Evolutionary conservation across 2,113 vertebrate genomes (phyloP), one percentile per base, ranked within the genome.

Genomic region (Daboia siamensis): DNA sequence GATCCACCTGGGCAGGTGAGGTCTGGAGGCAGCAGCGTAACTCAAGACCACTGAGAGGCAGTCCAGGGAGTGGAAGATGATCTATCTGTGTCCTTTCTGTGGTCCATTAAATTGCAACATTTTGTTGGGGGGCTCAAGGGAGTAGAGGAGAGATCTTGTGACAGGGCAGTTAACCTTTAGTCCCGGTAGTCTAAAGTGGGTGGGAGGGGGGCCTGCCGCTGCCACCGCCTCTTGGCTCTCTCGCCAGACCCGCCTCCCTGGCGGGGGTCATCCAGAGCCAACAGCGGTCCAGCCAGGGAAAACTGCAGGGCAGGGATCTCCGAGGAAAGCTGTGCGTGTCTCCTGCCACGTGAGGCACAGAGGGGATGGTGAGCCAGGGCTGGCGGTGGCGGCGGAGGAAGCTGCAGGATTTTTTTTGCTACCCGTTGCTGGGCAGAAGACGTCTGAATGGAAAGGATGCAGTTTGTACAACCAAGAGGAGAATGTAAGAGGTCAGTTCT

Each of bases 131-230:
- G 69, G 69, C 12, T 74, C 15, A 74, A 39, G 69, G 69, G 69
- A 74, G n/a, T 39, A 39, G n/a, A 74, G 69, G 93, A 91, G 94
- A 93, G 29, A 74, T 51, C 85, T 89, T 95, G 95, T 95, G 94
- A 0, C 1, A 93, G 80, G 29, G 5, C 85, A 29, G 91, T 95
- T 96, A 94, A 94, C 94, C 94, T 96, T 94, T 92, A 89, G 15
- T 8, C 46, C 90, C 91, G 20, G 80, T 13, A 91, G 93, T 95
- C 94, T 95, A 95, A 96, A 93, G 13, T 95, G 95, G 95, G 93
- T 94, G 93, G 94, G 94, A 95, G 87, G 90, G 26, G 88, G 93
- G 55, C 5, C 93, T 56, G 87, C 88, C 13, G 61, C 85, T 0
- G 1, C 55, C 0, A 2, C 52, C 0, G 0, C 21, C 0, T 9